phyloP scores from a whole-genome alignment of 2,113 vertebrate genomes.

The Etia nguti region DNA sequence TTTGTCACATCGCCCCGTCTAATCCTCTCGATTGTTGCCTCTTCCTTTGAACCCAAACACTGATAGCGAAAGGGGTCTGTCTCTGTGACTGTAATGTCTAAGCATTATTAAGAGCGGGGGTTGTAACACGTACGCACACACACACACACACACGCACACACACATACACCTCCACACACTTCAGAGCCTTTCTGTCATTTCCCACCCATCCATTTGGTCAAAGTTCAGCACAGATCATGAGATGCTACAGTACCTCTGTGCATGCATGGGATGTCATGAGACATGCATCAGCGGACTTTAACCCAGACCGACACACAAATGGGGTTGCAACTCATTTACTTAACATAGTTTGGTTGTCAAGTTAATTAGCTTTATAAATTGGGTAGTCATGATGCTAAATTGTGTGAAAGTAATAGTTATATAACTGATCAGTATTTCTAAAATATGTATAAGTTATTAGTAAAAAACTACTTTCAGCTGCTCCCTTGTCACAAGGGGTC shows the following conservation, averaged over 20 bases:
- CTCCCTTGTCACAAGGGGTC: background rate
- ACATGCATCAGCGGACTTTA: constrained; percentile 48
- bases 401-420: background rate
- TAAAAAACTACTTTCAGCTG: background rate
- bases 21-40: background rate
- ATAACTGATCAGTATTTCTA: background rate
- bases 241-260: constrained; percentile 8
- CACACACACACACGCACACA: background rate
- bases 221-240: constrained; percentile 52
- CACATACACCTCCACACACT: background rate
- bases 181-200: constrained; percentile 2
- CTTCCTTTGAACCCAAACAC: constrained; percentile 37
- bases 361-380: background rate
- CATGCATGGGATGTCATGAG: constrained; percentile 35
- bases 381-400: background rate
- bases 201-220: background rate
- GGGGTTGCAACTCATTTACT: background rate
- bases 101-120: background rate
- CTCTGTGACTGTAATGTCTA: background rate
- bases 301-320: constrained; percentile 4
- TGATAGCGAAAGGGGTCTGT: constrained; percentile 20
- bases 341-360: background rate
- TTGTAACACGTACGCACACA: background rate
- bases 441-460: background rate
- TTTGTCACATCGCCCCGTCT: background rate